Evolutionary conservation across 2,113 vertebrate species (phyloP), one percentile per base, ranked within the genome.

Genomic region (Eurystomus gularis): DNA sequence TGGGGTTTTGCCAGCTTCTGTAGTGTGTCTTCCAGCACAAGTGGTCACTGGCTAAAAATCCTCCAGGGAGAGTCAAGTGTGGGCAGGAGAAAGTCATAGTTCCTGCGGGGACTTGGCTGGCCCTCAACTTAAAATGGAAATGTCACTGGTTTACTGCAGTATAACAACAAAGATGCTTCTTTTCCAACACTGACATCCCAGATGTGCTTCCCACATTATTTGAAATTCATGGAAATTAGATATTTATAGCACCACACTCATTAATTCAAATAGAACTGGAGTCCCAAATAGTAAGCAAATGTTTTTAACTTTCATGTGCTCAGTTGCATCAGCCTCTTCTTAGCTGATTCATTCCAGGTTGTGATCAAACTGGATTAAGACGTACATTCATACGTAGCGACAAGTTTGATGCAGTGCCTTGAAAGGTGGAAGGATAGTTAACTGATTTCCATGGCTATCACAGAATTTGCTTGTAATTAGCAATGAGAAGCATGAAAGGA

Each of bases 321-420:
- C 71, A 61, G 76, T 88, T 85, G 73, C 75, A 86, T 69, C 58
- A 76, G 29, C 33, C 81, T 96, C 55, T 97, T 96, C 85, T 95
- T 95, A 93, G 89, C 4, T 89, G 82, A 44, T 49, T 87, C 88
- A 65, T 82, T 93, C 57, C 35, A 71, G 60, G 64, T 91, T 93
- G 77, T 93, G 94, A 96, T 96, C 95, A 96, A 97, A 91, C 88
- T 79, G 76, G 72, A 94, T 97, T 90, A 96, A 95, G 90, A 89
- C 17, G n/a, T 78, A 60, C 29, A 69, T 86, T 96, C 77, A 14
- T 87, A 86, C 1, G 6, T 29, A 48, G 60, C 82, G 95, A 90
- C 92, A 90, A 85, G 48, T 95, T 91, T 95, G 92, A 78, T 7
- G 37, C 49, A 79, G 60, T 46, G 58, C 57, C 84, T 86, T 86